phyloP scores from a whole-genome alignment of 2,797 vertebrate species.

The Buphagus erythrorhynchus region DNA sequence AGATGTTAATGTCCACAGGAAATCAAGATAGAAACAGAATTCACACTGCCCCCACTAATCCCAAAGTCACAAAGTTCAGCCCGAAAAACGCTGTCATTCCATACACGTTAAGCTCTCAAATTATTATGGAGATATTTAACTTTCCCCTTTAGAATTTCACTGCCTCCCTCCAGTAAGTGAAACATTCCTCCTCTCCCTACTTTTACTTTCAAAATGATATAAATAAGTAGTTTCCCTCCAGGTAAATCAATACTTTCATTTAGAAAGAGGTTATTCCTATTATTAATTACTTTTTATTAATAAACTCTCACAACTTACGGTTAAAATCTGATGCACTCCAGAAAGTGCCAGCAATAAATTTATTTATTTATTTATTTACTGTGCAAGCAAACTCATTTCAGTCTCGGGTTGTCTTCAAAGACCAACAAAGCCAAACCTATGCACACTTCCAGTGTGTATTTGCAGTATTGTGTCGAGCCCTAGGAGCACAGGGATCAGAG shows the following conservation, averaged over 20 bases:
- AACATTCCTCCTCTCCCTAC: background rate
- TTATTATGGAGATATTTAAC: background rate
- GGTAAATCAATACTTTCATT: background rate
- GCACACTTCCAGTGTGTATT: fast-evolving
- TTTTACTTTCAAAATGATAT: background rate
- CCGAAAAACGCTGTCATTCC: background rate
- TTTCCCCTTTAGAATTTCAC: background rate
- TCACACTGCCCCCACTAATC: background rate
- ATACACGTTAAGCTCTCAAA: fast-evolving
- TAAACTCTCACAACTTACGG: background rate
- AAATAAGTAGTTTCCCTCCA: background rate
- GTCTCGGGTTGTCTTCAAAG: background rate
- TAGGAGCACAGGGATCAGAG: fast-evolving
- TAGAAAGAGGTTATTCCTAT: background rate
- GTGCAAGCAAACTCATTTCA: background rate
- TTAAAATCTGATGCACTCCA: background rate
- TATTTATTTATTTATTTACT: background rate
- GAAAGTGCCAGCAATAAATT: fast-evolving
- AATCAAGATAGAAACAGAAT: fast-evolving
- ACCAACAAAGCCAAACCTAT: background rate
- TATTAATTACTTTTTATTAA: background rate
- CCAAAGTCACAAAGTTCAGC: background rate
- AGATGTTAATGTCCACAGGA: background rate
- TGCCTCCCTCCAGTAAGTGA: background rate
- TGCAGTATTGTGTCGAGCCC: fast-evolving